Evolutionary conservation across 2,888 invertebrate species (phyloP).

Genomic region (Epinotia brunnichana): DNA sequence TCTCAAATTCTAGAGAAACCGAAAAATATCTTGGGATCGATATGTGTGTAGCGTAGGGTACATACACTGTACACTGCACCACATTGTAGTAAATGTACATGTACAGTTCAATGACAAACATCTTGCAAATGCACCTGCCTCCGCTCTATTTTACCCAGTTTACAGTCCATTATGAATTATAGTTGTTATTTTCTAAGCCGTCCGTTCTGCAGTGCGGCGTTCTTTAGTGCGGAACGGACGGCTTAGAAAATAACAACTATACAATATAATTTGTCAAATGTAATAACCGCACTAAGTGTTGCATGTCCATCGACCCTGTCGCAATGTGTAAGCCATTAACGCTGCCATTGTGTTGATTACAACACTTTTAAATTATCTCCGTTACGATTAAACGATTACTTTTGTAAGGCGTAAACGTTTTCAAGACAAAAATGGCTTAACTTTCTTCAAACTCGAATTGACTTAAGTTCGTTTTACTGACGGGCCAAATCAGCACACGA

Average conservation of each 20-base stretch:
- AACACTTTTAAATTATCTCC: slow-evolving; percentile 37
- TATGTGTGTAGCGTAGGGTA: no score
- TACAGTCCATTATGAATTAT: background rate
- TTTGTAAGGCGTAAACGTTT: slow-evolving; percentile 15
- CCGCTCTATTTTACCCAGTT: background rate
- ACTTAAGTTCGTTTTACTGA: background rate
- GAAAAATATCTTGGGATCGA: no score
- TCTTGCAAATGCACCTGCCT: background rate
- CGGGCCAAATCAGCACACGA: background rate
- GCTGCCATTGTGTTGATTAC: slow-evolving; percentile 34
- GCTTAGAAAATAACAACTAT: no score
- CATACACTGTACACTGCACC: no score
- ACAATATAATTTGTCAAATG: background rate
- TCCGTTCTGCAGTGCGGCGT: no score
- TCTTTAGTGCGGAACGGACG: no score
- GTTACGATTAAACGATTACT: slow-evolving; percentile 28
- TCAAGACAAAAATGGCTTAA: background rate
- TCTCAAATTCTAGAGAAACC: no score
- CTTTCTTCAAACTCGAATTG: background rate
- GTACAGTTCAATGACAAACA: slow-evolving; percentile 5
- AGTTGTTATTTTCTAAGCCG: no score
- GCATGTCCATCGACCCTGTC: slow-evolving; percentile 27
- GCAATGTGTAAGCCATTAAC: slow-evolving; percentile 30
- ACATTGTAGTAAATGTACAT: background rate
- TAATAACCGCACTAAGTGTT: slow-evolving; percentile 5